A percentile compares a stretch with the other conserved stretches of the same genome.
Evolutionary conservation across 2,113 vertebrate genomes (phyloP).

Genomic region (Galbula dea): DNA sequence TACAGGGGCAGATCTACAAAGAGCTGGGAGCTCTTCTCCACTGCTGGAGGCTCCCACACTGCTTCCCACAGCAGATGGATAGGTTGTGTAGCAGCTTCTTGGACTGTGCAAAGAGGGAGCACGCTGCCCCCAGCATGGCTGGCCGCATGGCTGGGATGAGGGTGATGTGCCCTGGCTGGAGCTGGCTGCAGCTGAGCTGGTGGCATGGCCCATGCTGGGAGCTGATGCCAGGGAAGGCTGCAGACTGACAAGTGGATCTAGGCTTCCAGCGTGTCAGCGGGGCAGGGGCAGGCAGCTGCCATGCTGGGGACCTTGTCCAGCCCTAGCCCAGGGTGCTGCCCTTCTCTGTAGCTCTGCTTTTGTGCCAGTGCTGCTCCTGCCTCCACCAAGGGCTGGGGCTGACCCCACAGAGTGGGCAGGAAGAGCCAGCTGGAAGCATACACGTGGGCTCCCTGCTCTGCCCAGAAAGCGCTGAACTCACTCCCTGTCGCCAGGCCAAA

Average conservation of each 20-base stretch:
- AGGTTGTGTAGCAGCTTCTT: accelerated
- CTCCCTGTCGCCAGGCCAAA: constrained; percentile 22
- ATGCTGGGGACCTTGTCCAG: accelerated
- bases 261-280: accelerated
- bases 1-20: neutral
- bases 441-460: neutral
- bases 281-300: neutral
- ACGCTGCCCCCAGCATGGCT: accelerated
- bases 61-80: accelerated
- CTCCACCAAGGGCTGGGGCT: neutral
- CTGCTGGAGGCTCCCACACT: neutral
- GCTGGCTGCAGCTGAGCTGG: neutral
- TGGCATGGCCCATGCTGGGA: neutral
- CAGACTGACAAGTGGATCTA: neutral
- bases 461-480: constrained; percentile 3
- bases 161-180: neutral
- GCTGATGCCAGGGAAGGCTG: neutral
- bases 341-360: neutral
- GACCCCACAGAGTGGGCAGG: neutral
- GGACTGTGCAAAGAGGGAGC: neutral
- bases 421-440: neutral
- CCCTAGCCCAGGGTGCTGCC: neutral
- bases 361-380: neutral
- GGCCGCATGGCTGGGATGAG: neutral
- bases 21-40: neutral